Evolutionary conservation across 1,140 invertebrate species (phyloP).

Genomic region (Pteromalus puparum): DNA sequence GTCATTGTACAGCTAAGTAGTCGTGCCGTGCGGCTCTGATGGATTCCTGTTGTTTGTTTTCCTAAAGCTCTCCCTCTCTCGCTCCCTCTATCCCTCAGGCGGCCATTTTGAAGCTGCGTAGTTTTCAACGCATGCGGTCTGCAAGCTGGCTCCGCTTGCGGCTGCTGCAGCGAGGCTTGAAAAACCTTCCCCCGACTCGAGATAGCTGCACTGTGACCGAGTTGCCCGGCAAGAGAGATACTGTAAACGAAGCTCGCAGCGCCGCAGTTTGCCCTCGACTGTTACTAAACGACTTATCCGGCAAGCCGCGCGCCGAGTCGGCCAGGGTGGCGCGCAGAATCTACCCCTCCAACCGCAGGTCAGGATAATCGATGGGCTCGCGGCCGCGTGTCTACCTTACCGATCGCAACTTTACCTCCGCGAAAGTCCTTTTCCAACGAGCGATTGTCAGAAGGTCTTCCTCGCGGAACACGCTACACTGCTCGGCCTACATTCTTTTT

Average conservation of each 20-base stretch:
- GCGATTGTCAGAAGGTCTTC: background rate
- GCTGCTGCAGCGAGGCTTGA: background rate
- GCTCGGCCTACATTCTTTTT: background rate
- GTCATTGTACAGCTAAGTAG: background rate
- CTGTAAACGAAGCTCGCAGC: constrained; percentile 37
- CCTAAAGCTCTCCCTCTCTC: constrained; percentile 1
- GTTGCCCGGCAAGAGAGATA: constrained; percentile 11
- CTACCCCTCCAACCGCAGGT: constrained; percentile 43
- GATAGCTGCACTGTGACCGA: background rate
- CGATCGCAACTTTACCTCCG: constrained; percentile 15
- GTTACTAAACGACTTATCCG: constrained; percentile 46
- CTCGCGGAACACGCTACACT: background rate
- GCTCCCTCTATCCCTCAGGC: constrained; percentile 27
- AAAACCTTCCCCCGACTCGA: background rate
- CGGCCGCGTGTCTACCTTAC: constrained; percentile 43
- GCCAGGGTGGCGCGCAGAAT: constrained; percentile 26
- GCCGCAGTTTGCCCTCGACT: constrained; percentile 42
- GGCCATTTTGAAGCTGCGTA: constrained; percentile 59
- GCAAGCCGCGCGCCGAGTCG: background rate
- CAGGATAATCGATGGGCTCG: background rate
- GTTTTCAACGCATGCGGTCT: constrained; percentile 58
- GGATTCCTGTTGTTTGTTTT: background rate
- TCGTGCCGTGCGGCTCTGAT: background rate
- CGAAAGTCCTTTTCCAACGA: background rate
- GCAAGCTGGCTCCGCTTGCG: constrained; percentile 21